phyloP scores from a whole-genome alignment of 2,888 invertebrate genomes.

The Aleiodes alternator region DNA sequence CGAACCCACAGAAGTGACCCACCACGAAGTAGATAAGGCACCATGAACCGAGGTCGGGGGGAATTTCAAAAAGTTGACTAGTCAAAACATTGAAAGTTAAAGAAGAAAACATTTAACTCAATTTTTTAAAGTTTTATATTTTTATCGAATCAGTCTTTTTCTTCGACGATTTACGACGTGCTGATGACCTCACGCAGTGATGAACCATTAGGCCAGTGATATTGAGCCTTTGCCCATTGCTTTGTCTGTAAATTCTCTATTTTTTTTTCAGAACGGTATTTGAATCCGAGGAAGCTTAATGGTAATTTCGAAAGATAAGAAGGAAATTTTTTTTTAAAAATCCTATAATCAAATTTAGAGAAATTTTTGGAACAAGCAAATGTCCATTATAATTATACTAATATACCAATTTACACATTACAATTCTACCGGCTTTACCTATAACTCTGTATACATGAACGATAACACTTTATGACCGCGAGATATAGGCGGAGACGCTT shows the following conservation, averaged over 20 bases:
- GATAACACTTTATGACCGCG: slow-evolving; percentile 47
- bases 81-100: slow-evolving; percentile 21
- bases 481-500: slow-evolving; percentile 57
- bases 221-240: slow-evolving; percentile 15
- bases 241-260: not conserved
- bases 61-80: slow-evolving; percentile 4
- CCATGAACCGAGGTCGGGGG: slow-evolving; percentile 8
- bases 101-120: slow-evolving; percentile 2
- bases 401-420: slow-evolving; percentile 6
- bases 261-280: not conserved
- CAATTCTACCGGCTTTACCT: slow-evolving; percentile 21
- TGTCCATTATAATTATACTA: slow-evolving; percentile 1
- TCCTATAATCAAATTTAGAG: no score
- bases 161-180: slow-evolving; percentile 40
- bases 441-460: slow-evolving; percentile 36
- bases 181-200: slow-evolving; percentile 18
- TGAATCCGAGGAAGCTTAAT: not conserved
- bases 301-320: no score
- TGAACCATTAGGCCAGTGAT: slow-evolving; percentile 38
- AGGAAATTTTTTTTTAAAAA: no score
- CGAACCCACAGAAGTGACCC: slow-evolving; percentile 46
- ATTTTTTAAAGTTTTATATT: slow-evolving; percentile 18
- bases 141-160: slow-evolving; percentile 22
- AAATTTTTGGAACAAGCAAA: not conserved
- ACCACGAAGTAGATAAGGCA: slow-evolving; percentile 57